Conservation (phyloP, 2,888 invertebrate species). For the Crepidodera aurea region DNA sequence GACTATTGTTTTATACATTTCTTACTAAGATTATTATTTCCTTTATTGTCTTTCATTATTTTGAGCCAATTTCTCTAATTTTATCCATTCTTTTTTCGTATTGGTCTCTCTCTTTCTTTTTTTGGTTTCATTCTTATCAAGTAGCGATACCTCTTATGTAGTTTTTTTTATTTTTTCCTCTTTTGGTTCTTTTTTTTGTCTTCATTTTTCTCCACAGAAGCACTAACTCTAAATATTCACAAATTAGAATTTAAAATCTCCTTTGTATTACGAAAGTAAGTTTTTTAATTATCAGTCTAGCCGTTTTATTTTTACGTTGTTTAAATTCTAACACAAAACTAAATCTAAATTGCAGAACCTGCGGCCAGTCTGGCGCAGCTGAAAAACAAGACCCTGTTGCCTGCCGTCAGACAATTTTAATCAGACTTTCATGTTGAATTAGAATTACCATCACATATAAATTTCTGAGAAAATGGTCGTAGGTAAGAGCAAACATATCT, state of each 20-base stretch:
- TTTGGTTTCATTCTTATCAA: too few relatives aligned
- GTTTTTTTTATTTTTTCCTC: too few relatives aligned
- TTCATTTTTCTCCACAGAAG: too few relatives aligned
- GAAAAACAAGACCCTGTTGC: constrained; percentile 33
- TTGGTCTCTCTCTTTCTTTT: too few relatives aligned
- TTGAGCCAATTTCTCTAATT: too few relatives aligned
- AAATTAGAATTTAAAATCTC: not conserved
- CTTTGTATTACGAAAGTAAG: not conserved
- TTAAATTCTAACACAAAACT: constrained; percentile 19
- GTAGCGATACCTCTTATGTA: too few relatives aligned
- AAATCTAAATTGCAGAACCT: constrained; percentile 37
- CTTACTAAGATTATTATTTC: too few relatives aligned
- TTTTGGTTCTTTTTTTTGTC: too few relatives aligned
- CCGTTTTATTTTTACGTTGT: constrained; percentile 2
- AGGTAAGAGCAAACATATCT: constrained; percentile 39
- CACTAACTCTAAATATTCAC: not conserved
- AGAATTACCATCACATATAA: constrained; percentile 40
- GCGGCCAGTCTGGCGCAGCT: constrained; percentile 23
- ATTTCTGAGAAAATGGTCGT: constrained; percentile 43
- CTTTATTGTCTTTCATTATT: too few relatives aligned
- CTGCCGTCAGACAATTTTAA: constrained; percentile 35
- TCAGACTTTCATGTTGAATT: constrained; percentile 45
- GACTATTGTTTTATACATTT: too few relatives aligned
- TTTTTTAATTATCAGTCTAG: constrained; percentile 6
- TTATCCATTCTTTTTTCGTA: too few relatives aligned